Evolutionary conservation across 2,888 invertebrate species (phyloP).

Genomic region (Amiota mariae): DNA sequence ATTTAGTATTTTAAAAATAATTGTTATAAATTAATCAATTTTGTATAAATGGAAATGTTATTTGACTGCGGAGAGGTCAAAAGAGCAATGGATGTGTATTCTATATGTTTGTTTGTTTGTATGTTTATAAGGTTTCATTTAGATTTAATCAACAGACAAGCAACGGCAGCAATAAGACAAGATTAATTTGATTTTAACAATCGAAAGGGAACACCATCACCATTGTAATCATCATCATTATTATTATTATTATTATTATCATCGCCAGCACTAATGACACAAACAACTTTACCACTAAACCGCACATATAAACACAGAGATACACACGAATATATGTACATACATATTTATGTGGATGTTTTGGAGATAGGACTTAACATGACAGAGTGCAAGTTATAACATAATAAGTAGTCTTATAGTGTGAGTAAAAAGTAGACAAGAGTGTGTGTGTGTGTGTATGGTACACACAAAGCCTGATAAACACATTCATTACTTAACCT

Average conservation of each 20-base stretch:
- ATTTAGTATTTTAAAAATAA: slow-evolving; percentile 6
- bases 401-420: no score
- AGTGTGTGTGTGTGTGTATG: no score
- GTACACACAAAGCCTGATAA: slow-evolving; percentile 11
- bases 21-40: slow-evolving; percentile 3
- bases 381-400: no score
- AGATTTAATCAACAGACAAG: slow-evolving; percentile 31
- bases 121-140: slow-evolving; percentile 10
- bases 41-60: not conserved
- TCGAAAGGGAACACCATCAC: slow-evolving; percentile 18
- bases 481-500: slow-evolving; percentile 25
- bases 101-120: not conserved
- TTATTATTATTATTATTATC: not conserved
- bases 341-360: no score
- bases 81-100: not conserved
- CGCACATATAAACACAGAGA: slow-evolving; percentile 16
- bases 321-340: slow-evolving; percentile 6
- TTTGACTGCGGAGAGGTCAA: not conserved
- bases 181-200: slow-evolving; percentile 57
- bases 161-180: slow-evolving; percentile 16
- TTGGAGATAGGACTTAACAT: no score
- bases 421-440: no score
- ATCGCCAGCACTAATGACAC: no score
- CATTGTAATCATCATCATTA: no score
- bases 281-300: slow-evolving; percentile 5